Evolutionary conservation across 2,888 invertebrate species (phyloP).

Genomic region (Phymatocera aterrima): DNA sequence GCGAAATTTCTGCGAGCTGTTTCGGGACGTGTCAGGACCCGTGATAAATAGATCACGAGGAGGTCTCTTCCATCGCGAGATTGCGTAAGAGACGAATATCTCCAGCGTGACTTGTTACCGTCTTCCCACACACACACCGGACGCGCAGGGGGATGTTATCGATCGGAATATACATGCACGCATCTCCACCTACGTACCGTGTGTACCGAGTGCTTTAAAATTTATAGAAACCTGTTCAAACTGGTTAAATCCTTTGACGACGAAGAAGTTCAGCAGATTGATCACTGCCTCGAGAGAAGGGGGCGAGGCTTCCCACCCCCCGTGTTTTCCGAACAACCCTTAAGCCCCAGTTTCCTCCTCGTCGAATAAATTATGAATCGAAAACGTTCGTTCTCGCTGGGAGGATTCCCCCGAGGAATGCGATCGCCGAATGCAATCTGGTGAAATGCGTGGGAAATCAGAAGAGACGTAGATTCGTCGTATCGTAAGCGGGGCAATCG

Average conservation of each 20-base stretch:
- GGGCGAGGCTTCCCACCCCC: background rate
- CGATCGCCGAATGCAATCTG: no score
- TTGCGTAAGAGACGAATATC: no score
- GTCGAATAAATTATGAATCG: no score
- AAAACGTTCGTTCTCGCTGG: no score
- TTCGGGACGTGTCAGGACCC: no score
- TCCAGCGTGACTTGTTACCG: no score
- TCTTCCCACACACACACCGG: background rate
- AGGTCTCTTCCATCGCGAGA: no score
- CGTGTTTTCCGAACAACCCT: background rate
- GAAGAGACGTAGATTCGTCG: background rate
- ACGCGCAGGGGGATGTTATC: background rate
- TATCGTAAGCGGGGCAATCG: background rate
- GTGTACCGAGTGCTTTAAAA: conserved; percentile 11
- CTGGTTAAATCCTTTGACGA: conserved; percentile 32
- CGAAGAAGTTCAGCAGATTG: conserved; percentile 26
- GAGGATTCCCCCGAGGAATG: no score
- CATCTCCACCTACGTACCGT: background rate
- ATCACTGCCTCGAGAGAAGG: conserved; percentile 11
- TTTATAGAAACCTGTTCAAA: conserved; percentile 35
- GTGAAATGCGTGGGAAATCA: no score
- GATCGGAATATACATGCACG: conserved; percentile 21
- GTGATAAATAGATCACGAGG: no score
- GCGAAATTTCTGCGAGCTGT: no score
- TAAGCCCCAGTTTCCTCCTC: no score